Base-by-base conservation (phyloP, 2,113 vertebrate genomes). In the Cynopterus brachyotis region DNA sequence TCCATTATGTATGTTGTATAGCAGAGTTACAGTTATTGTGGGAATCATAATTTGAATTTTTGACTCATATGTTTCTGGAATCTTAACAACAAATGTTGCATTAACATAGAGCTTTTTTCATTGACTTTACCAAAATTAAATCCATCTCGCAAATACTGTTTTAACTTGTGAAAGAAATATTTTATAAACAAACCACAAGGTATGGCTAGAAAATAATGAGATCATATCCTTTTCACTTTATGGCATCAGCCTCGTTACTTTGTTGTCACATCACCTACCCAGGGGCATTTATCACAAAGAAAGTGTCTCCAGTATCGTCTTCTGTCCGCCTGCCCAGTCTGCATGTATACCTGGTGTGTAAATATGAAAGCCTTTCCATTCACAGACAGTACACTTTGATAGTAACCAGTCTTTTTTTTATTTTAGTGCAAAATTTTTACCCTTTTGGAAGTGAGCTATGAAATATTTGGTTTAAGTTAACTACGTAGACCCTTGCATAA, bases 41-140 rank as follows among this genome's bases (percentile, higher is more conserved):
- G 97, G 97, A 97, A 84, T 95, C 75, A n/a, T 97, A 94, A 90
- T 96, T 95, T 90, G 76, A 73, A 95, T 92, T 94, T 96, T 91
- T 92, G 96, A 97, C 87, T 96, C 28, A 20, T 86, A 57, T 70
- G 47, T 97, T 97, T 90, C 95, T 97, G 45, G 92, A 88, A 91
- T 96, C 60, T 90, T 89, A 81, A 95, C 75, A 96, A 96, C 72
- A 97, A 97, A 90, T 94, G 60, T 92, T 97, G 60, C 42, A 84
- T 97, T 90, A 94, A 72, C 75, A 78, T 91, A 95, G 78, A 94
- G 67, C 32, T 45, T 87, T 84, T 89, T 85, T 69, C 70, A 72
- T 92, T 95, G 81, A 59, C 93, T 90, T 87, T 95, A 85, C 84
- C 70, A 73, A 95, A 97, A 96, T 92, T 91, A 89, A 95, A 62